Evolutionary conservation across 2,888 invertebrate species (phyloP).

Genomic region (Coelopa pilipes): DNA sequence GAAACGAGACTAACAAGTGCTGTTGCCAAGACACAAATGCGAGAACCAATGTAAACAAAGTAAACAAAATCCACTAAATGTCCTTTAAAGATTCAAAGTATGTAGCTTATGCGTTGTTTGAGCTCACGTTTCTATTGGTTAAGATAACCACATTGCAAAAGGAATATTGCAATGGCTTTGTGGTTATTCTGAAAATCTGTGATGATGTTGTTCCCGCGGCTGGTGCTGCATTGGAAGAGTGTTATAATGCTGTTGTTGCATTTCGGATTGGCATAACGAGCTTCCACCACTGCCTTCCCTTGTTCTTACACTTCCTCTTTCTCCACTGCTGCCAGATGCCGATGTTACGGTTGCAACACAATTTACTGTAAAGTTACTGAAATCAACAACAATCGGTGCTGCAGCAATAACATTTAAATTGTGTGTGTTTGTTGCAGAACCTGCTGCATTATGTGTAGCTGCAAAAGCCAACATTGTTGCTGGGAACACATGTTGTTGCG

Average conservation of each 20-base stretch:
- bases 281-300: slow-evolving; percentile 8
- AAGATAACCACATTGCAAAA: slow-evolving; percentile 3
- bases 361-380: slow-evolving; percentile 57
- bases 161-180: slow-evolving; percentile 4
- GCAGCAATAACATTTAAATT: slow-evolving; percentile 57
- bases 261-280: background rate
- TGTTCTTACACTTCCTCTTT: background rate
- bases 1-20: background rate
- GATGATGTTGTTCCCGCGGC: slow-evolving; percentile 30
- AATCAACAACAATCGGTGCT: slow-evolving; percentile 58
- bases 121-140: background rate
- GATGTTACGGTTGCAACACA: slow-evolving; percentile 46
- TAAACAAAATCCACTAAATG: background rate
- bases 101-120: slow-evolving; percentile 5
- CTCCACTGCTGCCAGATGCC: slow-evolving; percentile 21
- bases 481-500: slow-evolving; percentile 43
- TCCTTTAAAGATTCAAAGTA: background rate
- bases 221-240: slow-evolving; percentile 27
- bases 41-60: background rate
- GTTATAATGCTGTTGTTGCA: slow-evolving; percentile 32
- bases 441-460: slow-evolving; percentile 46
- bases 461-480: slow-evolving; percentile 45
- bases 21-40: background rate
- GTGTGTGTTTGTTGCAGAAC: slow-evolving; percentile 53
- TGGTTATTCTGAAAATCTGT: background rate